These are phyloP conservation scores for Carapus acus DNA, from an alignment of 2,797 vertebrate genomes.

Conservation along the genomic window DNA sequence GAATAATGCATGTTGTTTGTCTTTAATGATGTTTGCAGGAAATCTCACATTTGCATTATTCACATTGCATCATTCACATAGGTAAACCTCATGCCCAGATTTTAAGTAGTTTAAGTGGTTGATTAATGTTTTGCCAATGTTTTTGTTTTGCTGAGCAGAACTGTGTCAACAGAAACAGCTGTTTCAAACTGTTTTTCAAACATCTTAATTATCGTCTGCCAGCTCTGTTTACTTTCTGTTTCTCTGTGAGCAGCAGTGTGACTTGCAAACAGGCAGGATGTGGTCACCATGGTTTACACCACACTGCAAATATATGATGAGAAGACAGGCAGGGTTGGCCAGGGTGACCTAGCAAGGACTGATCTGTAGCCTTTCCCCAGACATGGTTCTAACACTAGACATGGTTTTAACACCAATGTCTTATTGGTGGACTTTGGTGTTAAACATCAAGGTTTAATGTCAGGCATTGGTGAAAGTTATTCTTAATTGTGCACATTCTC, in stretches of 20 bases:
- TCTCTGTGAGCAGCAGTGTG: slow-evolving; percentile 51
- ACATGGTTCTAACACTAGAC: slow-evolving; percentile 46
- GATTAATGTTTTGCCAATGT: slow-evolving; percentile 59
- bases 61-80: too few species aligned
- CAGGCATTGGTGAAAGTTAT: slow-evolving; percentile 11
- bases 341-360: slow-evolving; percentile 50
- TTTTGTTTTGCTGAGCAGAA: slow-evolving; percentile 47
- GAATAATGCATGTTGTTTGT: slow-evolving; percentile 62
- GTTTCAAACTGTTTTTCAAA: background rate
- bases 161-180: slow-evolving; percentile 20
- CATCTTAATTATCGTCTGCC: slow-evolving; percentile 15
- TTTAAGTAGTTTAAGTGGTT: slow-evolving; percentile 39
- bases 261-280: slow-evolving; percentile 69
- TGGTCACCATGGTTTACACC: slow-evolving; percentile 64
- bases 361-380: slow-evolving; percentile 37
- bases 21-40: slow-evolving; percentile 58
- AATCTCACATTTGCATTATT: slow-evolving; percentile 52
- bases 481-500: slow-evolving; percentile 5
- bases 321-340: slow-evolving; percentile 32
- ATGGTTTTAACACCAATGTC: too few species aligned
- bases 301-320: slow-evolving; percentile 43
- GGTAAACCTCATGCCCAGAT: slow-evolving; percentile 58
- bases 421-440: too few species aligned
- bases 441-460: too few species aligned
- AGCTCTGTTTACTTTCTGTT: slow-evolving; percentile 39